These are phyloP conservation scores for Actinia equina DNA, from an alignment of 64 coral and sea anemone genomes.

Conservation along the genomic window DNA sequence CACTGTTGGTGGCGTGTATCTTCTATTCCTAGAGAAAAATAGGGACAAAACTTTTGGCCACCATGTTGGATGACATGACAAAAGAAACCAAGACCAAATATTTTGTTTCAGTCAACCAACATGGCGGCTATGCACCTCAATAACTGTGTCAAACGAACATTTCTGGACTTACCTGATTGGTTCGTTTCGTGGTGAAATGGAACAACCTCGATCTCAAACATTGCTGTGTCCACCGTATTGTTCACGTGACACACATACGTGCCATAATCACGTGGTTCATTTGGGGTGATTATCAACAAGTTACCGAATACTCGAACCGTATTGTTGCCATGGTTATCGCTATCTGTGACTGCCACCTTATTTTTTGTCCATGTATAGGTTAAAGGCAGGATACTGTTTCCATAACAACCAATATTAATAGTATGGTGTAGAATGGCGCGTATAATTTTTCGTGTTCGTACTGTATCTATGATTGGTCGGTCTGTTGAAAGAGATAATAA, in stretches of 20 bases:
- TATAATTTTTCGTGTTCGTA: neutral
- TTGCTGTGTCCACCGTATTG: neutral
- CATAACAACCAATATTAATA: conserved; percentile 30
- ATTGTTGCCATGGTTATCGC: neutral
- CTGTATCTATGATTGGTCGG: neutral
- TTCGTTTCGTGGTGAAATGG: neutral
- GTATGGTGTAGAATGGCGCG: neutral
- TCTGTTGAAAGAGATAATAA: neutral
- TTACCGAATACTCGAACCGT: conserved; percentile 13
- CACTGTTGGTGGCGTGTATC: no score
- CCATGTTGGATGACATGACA: no score
- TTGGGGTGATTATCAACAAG: conserved; percentile 7
- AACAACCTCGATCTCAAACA: neutral
- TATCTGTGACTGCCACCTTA: neutral
- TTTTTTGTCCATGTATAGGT: conserved; percentile 29
- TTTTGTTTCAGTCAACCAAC: neutral
- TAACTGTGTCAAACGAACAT: no score
- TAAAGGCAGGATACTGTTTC: conserved; percentile 18
- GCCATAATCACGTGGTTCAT: neutral
- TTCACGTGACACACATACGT: conserved; percentile 25
- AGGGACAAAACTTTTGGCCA: no score
- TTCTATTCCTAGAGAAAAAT: no score
- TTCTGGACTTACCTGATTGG: neutral
- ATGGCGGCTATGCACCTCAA: neutral
- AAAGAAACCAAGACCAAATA: no score